Conservation (phyloP, 2,113 vertebrate genomes). For the Dicaeum eximium region DNA sequence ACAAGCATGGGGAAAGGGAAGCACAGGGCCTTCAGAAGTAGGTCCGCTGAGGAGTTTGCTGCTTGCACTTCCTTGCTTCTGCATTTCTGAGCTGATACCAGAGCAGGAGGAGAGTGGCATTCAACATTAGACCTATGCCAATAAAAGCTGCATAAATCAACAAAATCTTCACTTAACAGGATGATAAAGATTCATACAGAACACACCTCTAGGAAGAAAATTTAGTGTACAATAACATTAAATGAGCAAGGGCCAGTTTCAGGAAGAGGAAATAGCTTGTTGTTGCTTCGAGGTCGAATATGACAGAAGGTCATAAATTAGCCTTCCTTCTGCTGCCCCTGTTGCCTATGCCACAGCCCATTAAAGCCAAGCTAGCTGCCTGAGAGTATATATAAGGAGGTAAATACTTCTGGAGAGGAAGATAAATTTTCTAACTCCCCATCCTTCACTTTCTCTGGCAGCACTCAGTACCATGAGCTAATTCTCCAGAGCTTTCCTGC, state of each 20-base stretch:
- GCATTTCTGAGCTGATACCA: neutral
- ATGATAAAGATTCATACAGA: neutral
- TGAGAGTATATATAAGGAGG: neutral
- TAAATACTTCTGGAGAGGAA: neutral
- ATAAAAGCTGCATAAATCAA: neutral
- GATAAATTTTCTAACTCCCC: neutral
- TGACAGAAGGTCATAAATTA: neutral
- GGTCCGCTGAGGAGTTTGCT: neutral
- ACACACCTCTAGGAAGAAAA: neutral
- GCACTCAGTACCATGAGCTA: conserved; percentile 1
- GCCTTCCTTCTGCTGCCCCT: neutral
- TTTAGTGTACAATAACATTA: neutral
- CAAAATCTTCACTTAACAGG: neutral
- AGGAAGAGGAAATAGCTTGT: neutral
- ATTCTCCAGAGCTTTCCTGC: neutral
- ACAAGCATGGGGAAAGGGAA: neutral
- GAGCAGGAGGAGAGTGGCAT: neutral
- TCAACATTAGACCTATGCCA: neutral
- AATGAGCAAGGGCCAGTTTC: neutral
- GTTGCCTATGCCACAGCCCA: neutral
- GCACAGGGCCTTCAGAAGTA: neutral
- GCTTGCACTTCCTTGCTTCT: neutral
- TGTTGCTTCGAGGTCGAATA: neutral
- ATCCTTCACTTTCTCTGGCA: conserved; percentile 30
- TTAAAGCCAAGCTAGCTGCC: neutral